Percentiles rank a stretch among this genome's conserved stretches.
phyloP scores from a whole-genome alignment of 1,140 invertebrate genomes.

The Aphaenogaster rudis region DNA sequence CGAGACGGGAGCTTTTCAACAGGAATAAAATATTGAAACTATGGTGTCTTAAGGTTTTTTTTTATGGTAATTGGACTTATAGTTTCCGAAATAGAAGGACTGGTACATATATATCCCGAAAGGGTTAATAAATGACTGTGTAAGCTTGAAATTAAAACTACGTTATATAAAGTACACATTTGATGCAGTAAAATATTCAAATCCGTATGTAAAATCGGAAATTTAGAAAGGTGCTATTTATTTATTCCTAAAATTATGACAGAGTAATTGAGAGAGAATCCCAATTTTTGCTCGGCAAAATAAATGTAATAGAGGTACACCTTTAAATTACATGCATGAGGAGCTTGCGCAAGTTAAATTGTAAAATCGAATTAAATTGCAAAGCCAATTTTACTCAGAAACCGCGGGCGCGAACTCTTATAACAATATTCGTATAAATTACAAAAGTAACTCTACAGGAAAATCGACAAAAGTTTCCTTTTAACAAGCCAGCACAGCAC shows the following conservation, averaged over 20 bases:
- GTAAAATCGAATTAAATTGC: conserved; percentile 15
- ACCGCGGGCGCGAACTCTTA: background rate
- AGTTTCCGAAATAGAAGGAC: too few species aligned
- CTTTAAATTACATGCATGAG: background rate
- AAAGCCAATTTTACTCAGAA: conserved; percentile 2
- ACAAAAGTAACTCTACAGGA: background rate
- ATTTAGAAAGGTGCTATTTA: background rate
- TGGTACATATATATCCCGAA: too few species aligned
- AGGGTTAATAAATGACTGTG: background rate
- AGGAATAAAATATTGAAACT: too few species aligned
- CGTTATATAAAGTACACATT: background rate
- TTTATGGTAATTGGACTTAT: too few species aligned
- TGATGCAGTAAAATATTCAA: background rate
- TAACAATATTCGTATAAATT: conserved; percentile 26
- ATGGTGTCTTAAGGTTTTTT: too few species aligned
- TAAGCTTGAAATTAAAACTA: background rate
- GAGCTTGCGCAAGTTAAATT: conserved; percentile 15
- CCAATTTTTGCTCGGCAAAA: background rate
- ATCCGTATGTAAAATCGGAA: background rate
- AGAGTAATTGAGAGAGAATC: background rate
- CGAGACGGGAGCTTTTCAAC: too few species aligned
- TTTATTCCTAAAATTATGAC: background rate
- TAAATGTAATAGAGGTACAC: too few species aligned
- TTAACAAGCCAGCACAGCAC: background rate
- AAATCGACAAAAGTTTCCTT: conserved; percentile 40